Percentiles rank a stretch among this genome's conserved stretches.
Evolutionary conservation across 2,797 vertebrate species (phyloP).

Genomic region (Acanthis flammea): DNA sequence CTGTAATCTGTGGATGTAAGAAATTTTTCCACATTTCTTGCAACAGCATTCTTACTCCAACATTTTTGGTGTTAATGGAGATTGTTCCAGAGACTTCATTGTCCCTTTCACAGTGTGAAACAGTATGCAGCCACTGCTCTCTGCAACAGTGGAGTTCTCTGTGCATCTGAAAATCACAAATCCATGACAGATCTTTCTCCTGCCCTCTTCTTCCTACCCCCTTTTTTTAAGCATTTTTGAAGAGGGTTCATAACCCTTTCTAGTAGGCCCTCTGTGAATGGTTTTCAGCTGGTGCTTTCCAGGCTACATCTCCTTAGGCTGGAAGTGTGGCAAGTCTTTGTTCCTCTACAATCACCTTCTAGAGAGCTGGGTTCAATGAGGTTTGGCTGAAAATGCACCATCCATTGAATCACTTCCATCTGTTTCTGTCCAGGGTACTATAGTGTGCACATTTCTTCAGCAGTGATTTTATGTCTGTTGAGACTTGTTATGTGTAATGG

Average conservation of each 20-base stretch:
- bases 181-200: neutral
- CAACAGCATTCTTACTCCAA: neutral
- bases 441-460: neutral
- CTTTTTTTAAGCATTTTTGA: neutral
- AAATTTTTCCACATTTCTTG: neutral
- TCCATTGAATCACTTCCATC: rapidly evolving
- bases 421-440: neutral
- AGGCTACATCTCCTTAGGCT: neutral
- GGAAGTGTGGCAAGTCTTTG: neutral
- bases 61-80: neutral
- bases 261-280: neutral
- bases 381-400: neutral
- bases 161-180: neutral
- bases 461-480: neutral
- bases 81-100: neutral
- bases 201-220: neutral
- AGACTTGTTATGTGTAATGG: neutral
- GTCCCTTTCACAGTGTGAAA: neutral
- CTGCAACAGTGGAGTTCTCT: neutral
- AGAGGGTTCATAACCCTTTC: neutral
- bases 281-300: neutral
- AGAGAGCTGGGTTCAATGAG: neutral
- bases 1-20: neutral
- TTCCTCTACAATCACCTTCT: neutral
- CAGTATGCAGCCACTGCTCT: neutral